Conservation (phyloP, 2,888 invertebrate species). For the Dicyrtoma fusca region DNA sequence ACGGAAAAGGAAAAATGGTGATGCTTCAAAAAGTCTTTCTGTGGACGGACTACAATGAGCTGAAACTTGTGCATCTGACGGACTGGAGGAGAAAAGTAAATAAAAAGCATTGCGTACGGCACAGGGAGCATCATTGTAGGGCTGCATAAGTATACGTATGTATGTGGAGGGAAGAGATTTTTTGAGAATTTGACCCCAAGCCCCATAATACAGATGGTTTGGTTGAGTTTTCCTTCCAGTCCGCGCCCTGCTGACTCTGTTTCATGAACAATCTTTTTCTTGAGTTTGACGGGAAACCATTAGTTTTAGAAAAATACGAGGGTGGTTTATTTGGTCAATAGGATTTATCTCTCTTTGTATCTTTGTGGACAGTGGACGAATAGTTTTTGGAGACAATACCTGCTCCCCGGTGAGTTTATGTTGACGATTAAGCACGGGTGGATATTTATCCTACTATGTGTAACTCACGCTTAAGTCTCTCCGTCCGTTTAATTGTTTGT, state of each 20-base stretch:
- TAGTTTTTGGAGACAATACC: constrained; percentile 37
- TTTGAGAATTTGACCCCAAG: constrained; percentile 34
- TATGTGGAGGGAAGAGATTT: background rate
- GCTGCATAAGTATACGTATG: too few species aligned
- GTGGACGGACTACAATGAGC: background rate
- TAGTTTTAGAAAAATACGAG: constrained; percentile 35
- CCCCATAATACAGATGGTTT: constrained; percentile 13
- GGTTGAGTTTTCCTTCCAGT: constrained; percentile 21
- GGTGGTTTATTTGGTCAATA: constrained; percentile 43
- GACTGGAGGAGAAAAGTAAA: constrained; percentile 8
- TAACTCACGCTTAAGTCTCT: too few species aligned
- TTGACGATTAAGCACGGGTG: constrained; percentile 40
- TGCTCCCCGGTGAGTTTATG: constrained; percentile 38
- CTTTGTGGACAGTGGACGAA: constrained; percentile 40
- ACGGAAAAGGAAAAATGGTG: background rate
- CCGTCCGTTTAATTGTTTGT: constrained; percentile 11
- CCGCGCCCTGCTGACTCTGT: constrained; percentile 40
- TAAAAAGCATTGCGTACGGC: constrained; percentile 5
- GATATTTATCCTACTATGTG: constrained; percentile 24
- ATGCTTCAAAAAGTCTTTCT: background rate
- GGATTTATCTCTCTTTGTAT: constrained; percentile 38
- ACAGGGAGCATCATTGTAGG: background rate
- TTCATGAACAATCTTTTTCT: constrained; percentile 28
- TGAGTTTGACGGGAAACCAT: constrained; percentile 36
- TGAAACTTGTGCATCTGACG: too few species aligned